Evolutionary conservation across 2,888 invertebrate genomes (phyloP).

Genomic region (Dysmachus trigonus): DNA sequence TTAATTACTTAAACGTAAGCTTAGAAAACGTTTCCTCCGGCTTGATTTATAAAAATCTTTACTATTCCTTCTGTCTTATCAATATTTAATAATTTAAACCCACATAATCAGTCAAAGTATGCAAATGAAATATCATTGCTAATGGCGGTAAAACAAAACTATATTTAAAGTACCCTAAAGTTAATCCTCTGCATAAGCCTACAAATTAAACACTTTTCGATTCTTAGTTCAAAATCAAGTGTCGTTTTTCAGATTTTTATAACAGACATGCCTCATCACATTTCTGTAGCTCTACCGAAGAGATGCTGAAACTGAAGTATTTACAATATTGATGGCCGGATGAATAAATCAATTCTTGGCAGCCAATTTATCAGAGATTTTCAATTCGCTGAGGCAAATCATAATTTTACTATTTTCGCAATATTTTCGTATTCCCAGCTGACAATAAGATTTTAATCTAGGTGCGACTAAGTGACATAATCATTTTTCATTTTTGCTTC

Average conservation of each 20-base stretch:
- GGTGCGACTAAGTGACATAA: not conserved
- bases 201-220: not conserved
- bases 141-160: no score
- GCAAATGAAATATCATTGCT: no score
- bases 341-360: not conserved
- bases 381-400: not conserved
- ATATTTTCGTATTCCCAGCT: not conserved
- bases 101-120: no score
- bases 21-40: no score
- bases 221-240: not conserved
- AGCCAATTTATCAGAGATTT: not conserved
- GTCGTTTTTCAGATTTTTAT: not conserved
- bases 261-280: not conserved
- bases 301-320: not conserved
- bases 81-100: no score
- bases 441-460: not conserved
- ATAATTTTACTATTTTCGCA: not conserved
- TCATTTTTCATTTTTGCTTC: not conserved
- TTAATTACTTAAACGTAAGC: no score
- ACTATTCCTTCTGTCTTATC: no score
- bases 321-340: not conserved
- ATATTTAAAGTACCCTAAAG: no score
- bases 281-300: not conserved
- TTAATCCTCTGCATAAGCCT: not conserved
- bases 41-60: no score